Evolutionary conservation across 2,797 vertebrate genomes (phyloP), one percentile per base, ranked within the genome.

Genomic region (Tenualosa ilisha): DNA sequence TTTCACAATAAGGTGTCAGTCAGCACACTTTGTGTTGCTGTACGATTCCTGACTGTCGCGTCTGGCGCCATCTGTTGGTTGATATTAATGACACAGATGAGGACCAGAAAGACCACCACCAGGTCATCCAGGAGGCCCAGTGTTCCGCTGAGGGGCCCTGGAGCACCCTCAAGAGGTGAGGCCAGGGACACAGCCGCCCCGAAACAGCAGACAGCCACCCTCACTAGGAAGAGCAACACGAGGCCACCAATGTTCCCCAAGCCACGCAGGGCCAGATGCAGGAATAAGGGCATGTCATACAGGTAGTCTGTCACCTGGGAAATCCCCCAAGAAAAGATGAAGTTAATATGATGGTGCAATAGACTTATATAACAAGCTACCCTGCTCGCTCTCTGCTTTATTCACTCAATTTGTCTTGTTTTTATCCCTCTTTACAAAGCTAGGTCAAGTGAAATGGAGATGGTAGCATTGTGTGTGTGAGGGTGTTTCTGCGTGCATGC

Each of bases 221-320:
- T 91, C 61, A 96, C 92, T 87, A 95, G 93, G 87, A 97, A 97
- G 86, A 97, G 90, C 92, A 95, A 93, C 59, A 97, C 88, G 0
- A 97, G 93, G 9, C 93, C 92, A 0, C 93, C 90, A 87, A 96
- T 93, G 65, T 94, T 95, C 84, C 95, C 95, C 90, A 97, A 85
- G 46, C 93, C 89, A 15, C 89, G 82, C 56, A 93, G 87, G 72
- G 94, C 89, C n/a, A 96, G 82, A 87, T 93, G 93, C 84, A 97
- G 89, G 82, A 97, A 88, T 0, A 96, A 84, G 0, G 93, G 94
- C 1, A 92, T 88, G 8, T 97, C 95, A 0, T 90, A 94, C 84
- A 97, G 92, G 93, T 97, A 96, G 91, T 96, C 96, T 15, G 92
- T 93, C 75, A 97, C 90, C 96, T 97, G 82, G 91, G 12, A 82